Base-by-base conservation (phyloP, 30 jellyfish, hydroid and myxozoan species). In the Aurelia coerulea region DNA sequence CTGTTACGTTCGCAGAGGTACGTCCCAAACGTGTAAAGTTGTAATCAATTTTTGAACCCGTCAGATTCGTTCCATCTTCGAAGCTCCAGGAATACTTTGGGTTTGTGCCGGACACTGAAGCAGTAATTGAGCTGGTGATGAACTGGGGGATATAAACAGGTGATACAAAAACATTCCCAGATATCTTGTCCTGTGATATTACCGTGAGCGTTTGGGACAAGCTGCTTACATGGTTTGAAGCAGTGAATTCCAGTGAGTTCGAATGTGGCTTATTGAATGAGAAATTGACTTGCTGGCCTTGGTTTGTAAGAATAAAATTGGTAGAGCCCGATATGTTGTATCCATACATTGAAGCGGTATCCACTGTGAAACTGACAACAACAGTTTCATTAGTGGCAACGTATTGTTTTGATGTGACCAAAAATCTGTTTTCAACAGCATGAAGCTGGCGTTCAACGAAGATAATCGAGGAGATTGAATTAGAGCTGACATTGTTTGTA, bases 161-260 rank as follows among this genome's bases (percentile, higher is more conserved):
- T 8, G 11, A 13, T 41, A 65, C 65, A 2, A 13, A n/a, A 2
- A 84, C 54, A 16, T 65, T 41, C 15, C 93, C 93, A 6, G 67
- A 3, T 2, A 92, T 70, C 35, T 68, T 46, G 56, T 87, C 93
- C 74, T 86, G 96, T 17, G 83, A 82, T 59, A 34, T 77, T 33
- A 79, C 74, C 16, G 37, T 18, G 5, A 60, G 46, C 3, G 78
- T 14, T 16, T 41, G 39, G 33, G 69, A 49, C 42, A 54, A 32
- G 3, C 42, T 62, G 85, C 98, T 92, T 10, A 92, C 97, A 34
- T 88, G 76, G 72, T 92, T 92, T 50, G 50, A 74, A 3, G 92
- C 97, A 39, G 35, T 34, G 32, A 88, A 74, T 33, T 10, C 51
- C 79, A 92, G 34, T 13, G 71, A 69, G 69, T 63, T 39, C 17